A percentile compares a stretch with the other conserved stretches of the same genome.
These are phyloP conservation scores for Nomada fabriciana DNA, from an alignment of 2,888 invertebrate genomes.

Conservation along the genomic window DNA sequence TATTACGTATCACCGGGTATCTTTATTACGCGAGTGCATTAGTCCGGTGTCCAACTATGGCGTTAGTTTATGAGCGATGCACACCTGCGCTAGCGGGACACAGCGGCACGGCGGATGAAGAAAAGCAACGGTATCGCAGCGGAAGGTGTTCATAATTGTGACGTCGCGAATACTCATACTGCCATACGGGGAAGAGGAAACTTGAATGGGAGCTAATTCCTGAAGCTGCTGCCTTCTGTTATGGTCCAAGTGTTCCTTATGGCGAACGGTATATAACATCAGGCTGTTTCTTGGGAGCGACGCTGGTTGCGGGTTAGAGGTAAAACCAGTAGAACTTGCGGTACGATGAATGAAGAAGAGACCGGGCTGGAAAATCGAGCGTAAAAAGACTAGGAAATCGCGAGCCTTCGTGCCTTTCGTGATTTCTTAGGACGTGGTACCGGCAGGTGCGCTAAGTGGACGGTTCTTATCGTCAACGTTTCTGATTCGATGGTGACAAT, in stretches of 20 bases:
- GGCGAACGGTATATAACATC: slow-evolving; percentile 70
- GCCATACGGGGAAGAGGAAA: slow-evolving; percentile 81
- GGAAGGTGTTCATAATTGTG: slow-evolving; percentile 78
- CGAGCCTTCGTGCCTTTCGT: neutral
- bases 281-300: slow-evolving; percentile 46
- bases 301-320: slow-evolving; percentile 31
- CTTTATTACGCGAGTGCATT: slow-evolving; percentile 45
- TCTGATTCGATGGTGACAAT: slow-evolving; percentile 25
- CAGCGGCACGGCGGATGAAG: slow-evolving; percentile 39
- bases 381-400: neutral
- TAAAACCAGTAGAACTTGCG: slow-evolving; percentile 43
- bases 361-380: slow-evolving; percentile 12
- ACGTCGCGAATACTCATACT: slow-evolving; percentile 83
- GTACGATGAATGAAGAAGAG: slow-evolving; percentile 41
- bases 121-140: slow-evolving; percentile 66
- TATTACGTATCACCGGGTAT: slow-evolving; percentile 48
- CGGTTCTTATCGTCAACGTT: slow-evolving; percentile 3
- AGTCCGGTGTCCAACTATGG: slow-evolving; percentile 39
- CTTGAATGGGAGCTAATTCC: slow-evolving; percentile 76
- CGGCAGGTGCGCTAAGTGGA: slow-evolving; percentile 3
- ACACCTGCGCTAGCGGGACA: slow-evolving; percentile 50
- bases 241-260: slow-evolving; percentile 77
- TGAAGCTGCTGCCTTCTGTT: slow-evolving; percentile 76
- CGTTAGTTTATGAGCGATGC: slow-evolving; percentile 58
- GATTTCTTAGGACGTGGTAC: slow-evolving; percentile 5